These are phyloP conservation scores for Tinea pellionella DNA, from an alignment of 2,888 invertebrate genomes.

Conservation along the genomic window DNA sequence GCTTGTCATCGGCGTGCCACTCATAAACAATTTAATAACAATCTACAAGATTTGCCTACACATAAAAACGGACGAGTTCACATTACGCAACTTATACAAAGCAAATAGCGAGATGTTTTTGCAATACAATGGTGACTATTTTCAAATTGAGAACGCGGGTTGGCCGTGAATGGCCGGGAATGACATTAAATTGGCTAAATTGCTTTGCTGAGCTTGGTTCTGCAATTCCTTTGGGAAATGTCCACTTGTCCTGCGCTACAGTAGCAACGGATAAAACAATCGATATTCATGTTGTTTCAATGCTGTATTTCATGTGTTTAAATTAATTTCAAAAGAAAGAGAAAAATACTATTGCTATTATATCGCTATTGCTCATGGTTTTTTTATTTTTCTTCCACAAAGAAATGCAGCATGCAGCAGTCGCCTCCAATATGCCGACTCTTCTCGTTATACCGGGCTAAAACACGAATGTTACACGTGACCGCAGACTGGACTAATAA, in stretches of 20 bases:
- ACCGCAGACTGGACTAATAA: too few relatives aligned
- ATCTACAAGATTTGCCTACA: constrained; percentile 28
- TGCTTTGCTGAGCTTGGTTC: constrained; percentile 54
- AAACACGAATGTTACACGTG: too few relatives aligned
- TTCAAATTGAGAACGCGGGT: constrained; percentile 60
- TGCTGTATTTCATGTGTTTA: not conserved
- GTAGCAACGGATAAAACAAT: not conserved
- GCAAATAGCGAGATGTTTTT: not conserved
- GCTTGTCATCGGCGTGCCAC: constrained; percentile 38
- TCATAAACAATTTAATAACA: constrained; percentile 41
- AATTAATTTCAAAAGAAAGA: not conserved
- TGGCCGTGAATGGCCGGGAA: constrained; percentile 57
- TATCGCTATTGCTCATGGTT: too few relatives aligned
- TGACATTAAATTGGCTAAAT: constrained; percentile 67
- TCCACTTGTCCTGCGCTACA: constrained; percentile 24
- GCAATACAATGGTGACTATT: constrained; percentile 32
- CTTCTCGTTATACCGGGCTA: too few relatives aligned
- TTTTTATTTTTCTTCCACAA: too few relatives aligned
- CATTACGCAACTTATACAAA: not conserved
- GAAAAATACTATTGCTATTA: not conserved
- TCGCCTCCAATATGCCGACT: too few relatives aligned
- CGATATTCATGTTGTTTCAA: not conserved
- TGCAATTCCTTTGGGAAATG: constrained; percentile 50
- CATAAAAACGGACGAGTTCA: not conserved
- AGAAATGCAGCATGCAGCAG: too few relatives aligned